These are phyloP conservation scores for Calidris pugnax DNA, from an alignment of 2,113 vertebrate genomes.

Conservation along the genomic window DNA sequence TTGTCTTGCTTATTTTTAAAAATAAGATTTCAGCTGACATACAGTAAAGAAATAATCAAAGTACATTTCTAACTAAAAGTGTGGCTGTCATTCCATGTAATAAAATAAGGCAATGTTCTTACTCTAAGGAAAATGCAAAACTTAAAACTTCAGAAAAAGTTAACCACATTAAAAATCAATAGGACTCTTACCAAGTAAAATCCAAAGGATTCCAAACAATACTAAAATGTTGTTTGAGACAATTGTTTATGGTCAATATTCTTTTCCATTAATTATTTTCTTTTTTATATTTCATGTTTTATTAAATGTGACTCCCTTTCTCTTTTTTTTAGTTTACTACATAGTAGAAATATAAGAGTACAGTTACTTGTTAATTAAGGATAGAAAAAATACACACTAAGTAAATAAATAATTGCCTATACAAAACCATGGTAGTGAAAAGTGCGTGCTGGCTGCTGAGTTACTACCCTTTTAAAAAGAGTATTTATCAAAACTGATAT, in stretches of 20 bases:
- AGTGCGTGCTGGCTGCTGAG: background rate
- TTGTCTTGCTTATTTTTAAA: background rate
- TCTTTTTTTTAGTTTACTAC: background rate
- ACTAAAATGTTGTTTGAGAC: background rate
- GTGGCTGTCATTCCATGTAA: background rate
- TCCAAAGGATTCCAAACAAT: background rate
- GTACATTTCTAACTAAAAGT: background rate
- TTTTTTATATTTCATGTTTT: background rate
- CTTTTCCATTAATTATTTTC: background rate
- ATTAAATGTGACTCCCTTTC: background rate
- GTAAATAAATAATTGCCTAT: background rate
- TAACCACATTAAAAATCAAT: background rate
- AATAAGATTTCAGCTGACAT: background rate
- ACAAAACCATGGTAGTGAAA: background rate
- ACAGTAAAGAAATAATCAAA: background rate
- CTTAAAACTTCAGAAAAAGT: background rate
- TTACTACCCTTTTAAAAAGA: background rate
- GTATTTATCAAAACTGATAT: background rate
- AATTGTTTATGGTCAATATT: background rate
- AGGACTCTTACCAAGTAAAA: background rate
- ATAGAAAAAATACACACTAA: background rate
- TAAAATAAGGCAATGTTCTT: background rate
- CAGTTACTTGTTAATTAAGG: background rate
- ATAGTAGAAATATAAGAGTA: background rate
- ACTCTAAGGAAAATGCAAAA: background rate